Evolutionary conservation across 2,113 vertebrate species (phyloP), one percentile per base, ranked within the genome.

Genomic region (Cettia cetti): DNA sequence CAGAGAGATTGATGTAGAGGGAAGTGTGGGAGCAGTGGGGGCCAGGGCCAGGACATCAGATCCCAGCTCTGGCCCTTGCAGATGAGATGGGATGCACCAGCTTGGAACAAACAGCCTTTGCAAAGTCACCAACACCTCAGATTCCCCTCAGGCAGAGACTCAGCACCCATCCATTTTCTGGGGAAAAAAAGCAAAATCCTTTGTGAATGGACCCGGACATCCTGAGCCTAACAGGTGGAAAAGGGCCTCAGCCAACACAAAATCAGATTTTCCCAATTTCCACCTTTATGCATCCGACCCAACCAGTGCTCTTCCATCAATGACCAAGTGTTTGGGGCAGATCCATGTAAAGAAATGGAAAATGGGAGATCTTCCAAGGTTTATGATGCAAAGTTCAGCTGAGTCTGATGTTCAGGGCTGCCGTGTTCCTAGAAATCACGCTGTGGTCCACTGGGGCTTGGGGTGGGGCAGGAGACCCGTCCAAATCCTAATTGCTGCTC

Each of bases 251-350:
- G 72, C 1, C 2, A 75, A 52, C 1, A 1, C 35, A 74, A 57
- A 54, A 57, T 11, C 39, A 72, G 47, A 23, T 78, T 71, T 83
- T 78, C 35, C 44, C 7, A 0, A 15, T 27, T n/a, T 60, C n/a
- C 37, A 60, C n/a, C 18, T 66, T 83, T 13, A 69, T 30, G n/a
- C n/a, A 57, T 33, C 54, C 0, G 0, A 24, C n/a, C 15, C 0
- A 0, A 30, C 23, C 0, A 0, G 22, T 60, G 86, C 44, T 78
- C 27, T 52, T 94, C 44, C 44, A 60, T 74, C 89, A 49, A 1
- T 3, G 2, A 39, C 35, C 11, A 20, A 83, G 44, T 66, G 50
- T 63, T 64, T 83, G 69, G 85, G 89, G 27, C 71, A 63, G 64
- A 31, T 49, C 65, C 69, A 60, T 1, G 2, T 20, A 83, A 66